A percentile compares a stretch with the other conserved stretches of the same genome.
phyloP scores from a whole-genome alignment of 1,140 invertebrate genomes.

The Matsumurasca onukii region DNA sequence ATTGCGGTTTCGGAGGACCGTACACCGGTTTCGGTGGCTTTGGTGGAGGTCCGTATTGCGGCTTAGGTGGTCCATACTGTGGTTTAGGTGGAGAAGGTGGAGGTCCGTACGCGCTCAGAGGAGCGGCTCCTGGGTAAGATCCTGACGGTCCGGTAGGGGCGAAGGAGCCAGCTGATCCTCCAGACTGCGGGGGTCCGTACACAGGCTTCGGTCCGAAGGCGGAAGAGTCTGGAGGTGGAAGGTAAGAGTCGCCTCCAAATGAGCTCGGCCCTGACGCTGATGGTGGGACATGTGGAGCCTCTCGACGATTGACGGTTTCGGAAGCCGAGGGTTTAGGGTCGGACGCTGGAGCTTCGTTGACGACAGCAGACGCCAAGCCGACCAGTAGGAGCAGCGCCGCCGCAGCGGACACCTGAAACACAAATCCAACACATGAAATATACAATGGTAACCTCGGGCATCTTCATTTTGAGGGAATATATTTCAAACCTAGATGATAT shows the following conservation, averaged over 20 bases:
- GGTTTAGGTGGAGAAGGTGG: constrained; percentile 46
- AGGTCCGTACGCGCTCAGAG: constrained; percentile 34
- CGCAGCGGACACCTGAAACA: constrained; percentile 34
- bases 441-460: no score
- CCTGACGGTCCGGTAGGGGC: constrained; percentile 46
- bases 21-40: constrained; percentile 44
- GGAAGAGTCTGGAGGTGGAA: constrained; percentile 41
- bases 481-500: no score
- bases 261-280: constrained; percentile 39
- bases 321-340: constrained; percentile 27
- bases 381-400: constrained; percentile 28
- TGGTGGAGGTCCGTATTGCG: constrained; percentile 39
- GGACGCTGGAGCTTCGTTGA: constrained; percentile 22
- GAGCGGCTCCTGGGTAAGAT: constrained; percentile 11
- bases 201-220: constrained; percentile 47
- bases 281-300: constrained; percentile 25
- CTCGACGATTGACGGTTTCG: constrained; percentile 30
- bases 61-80: constrained; percentile 47
- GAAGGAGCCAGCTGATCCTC: constrained; percentile 41
- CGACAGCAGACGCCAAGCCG: constrained; percentile 21
- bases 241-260: constrained; percentile 34
- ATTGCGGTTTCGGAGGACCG: constrained; percentile 49
- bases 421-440: no score
- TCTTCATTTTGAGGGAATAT: no score
- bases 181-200: constrained; percentile 48